Evolutionary conservation across 2,888 invertebrate species (phyloP).

Genomic region (Diloba caeruleocephala): DNA sequence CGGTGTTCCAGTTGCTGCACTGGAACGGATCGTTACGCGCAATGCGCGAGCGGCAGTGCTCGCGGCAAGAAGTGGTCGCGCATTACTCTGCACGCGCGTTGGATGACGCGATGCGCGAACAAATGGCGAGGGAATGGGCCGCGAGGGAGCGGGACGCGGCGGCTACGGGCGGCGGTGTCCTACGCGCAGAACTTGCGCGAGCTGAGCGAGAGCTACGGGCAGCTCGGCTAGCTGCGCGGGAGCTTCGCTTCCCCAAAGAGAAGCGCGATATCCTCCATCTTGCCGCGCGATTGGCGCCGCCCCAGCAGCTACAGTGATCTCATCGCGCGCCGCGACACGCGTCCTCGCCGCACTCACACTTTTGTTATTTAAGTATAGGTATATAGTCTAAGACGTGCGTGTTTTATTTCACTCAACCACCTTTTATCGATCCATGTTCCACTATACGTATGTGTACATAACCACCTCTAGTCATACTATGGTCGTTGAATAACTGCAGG

Average conservation of each 20-base stretch:
- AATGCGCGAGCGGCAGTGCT: constrained; percentile 98
- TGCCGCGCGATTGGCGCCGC: constrained; percentile 94
- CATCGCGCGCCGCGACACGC: constrained; percentile 67
- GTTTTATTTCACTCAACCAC: constrained; percentile 65
- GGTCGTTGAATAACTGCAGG: no score
- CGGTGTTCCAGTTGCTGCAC: constrained; percentile 98
- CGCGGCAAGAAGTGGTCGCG: constrained; percentile 96
- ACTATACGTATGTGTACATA: not conserved
- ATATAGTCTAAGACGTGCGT: constrained; percentile 73
- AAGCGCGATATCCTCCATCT: constrained; percentile 97
- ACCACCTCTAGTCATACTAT: no score
- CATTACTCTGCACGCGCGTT: constrained; percentile 97
- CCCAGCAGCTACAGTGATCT: constrained; percentile 84
- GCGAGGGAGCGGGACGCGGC: constrained; percentile 89
- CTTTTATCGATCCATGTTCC: constrained; percentile 5
- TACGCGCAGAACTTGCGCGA: constrained; percentile 94
- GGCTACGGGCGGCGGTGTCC: constrained; percentile 86
- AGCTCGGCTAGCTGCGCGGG: constrained; percentile 96
- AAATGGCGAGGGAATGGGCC: constrained; percentile 99
- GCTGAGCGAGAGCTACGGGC: constrained; percentile 96
- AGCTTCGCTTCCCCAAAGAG: constrained; percentile 97
- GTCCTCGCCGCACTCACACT: constrained; percentile 60
- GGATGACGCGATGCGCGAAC: constrained; percentile 98
- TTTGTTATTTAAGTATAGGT: constrained; percentile 85
- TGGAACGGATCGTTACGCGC: constrained; percentile 99